Base-by-base conservation (phyloP, 2,113 vertebrate species). In the Catagonus wagneri region DNA sequence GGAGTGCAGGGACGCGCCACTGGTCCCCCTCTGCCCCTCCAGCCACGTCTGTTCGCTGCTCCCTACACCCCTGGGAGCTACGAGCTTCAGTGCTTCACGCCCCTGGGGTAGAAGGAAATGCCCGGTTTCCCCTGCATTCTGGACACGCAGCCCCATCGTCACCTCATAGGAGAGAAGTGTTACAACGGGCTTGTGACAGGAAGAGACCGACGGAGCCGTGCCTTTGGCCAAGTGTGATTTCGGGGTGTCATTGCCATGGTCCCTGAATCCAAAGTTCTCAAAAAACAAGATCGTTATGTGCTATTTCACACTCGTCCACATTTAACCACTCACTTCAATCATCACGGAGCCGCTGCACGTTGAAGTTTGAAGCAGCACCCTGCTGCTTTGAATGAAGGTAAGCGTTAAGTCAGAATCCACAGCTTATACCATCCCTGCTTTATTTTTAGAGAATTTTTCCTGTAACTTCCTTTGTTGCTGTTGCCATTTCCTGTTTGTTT, bases 381-480 rank as follows among this genome's bases (percentile, higher is more conserved):
- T 0, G 7, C 44, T 22, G 11, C 19, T 13, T 12, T 0, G 16
- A 83, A 72, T 52, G 54, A 29, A 7, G 6, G 22, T 34, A 66
- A 22, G 71, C 14, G 32, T 3, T n/a, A 29, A 19, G 25, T 50
- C 6, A 1, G 8, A 83, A 56, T 15, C 36, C 6, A 54, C 39
- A 36, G 10, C 29, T 17, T 60, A 15, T 2, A n/a, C 23, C 17
- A 1, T 34, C 44, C 58, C 54, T 20, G 6, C 23, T 34, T 83
- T 65, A 10, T 83, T 17, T 86, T 83, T 65, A 85, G n/a, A 78
- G n/a, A 80, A 32, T 25, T 72, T 39, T 80, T 84, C n/a, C 74
- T 29, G 3, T 27, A 4, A 65, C 36, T 63, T 44, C 10, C 23
- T 12, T 36, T 15, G 3, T 11, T 93, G n/a, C 1, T 29, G 13